A percentile compares a stretch with the other conserved stretches of the same genome.
These are phyloP conservation scores for Spatulosminthurus flaviceps DNA, from an alignment of 2,888 invertebrate species.

Conservation along the genomic window DNA sequence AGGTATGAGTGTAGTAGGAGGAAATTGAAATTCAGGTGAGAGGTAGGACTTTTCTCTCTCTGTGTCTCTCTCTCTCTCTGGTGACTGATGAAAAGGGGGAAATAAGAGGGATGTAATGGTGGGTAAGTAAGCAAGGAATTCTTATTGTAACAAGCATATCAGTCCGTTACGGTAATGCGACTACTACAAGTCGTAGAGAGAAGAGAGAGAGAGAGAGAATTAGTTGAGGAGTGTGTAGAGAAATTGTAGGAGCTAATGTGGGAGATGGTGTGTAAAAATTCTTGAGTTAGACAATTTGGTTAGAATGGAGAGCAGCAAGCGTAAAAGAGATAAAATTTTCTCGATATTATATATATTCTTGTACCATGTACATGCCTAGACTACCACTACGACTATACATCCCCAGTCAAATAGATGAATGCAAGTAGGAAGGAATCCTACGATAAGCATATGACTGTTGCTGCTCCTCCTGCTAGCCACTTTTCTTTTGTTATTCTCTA, in stretches of 20 bases:
- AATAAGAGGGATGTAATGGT: not conserved
- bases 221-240: slow-evolving; percentile 25
- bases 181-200: too few species aligned
- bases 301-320: slow-evolving; percentile 59
- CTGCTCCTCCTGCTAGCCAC: not conserved
- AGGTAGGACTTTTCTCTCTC: not conserved
- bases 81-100: slow-evolving; percentile 5
- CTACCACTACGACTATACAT: too few species aligned
- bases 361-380: too few species aligned
- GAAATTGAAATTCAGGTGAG: slow-evolving; percentile 27
- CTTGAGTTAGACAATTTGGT: slow-evolving; percentile 57
- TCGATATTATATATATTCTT: slow-evolving; percentile 41
- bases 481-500: too few species aligned
- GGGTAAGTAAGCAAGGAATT: slow-evolving; percentile 20
- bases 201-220: slow-evolving; percentile 30
- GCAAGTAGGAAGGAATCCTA: not conserved
- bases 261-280: slow-evolving; percentile 58
- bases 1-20: not conserved
- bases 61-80: not conserved
- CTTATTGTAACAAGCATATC: slow-evolving; percentile 23
- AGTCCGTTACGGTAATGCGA: slow-evolving; percentile 22
- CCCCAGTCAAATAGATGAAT: slow-evolving; percentile 25
- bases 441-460: not conserved
- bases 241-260: slow-evolving; percentile 43
- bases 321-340: slow-evolving; percentile 62